Percentiles rank a stretch among this genome's conserved stretches.
Evolutionary conservation across 1,140 invertebrate species (phyloP).

Genomic region (Tigriopus japonicus): DNA sequence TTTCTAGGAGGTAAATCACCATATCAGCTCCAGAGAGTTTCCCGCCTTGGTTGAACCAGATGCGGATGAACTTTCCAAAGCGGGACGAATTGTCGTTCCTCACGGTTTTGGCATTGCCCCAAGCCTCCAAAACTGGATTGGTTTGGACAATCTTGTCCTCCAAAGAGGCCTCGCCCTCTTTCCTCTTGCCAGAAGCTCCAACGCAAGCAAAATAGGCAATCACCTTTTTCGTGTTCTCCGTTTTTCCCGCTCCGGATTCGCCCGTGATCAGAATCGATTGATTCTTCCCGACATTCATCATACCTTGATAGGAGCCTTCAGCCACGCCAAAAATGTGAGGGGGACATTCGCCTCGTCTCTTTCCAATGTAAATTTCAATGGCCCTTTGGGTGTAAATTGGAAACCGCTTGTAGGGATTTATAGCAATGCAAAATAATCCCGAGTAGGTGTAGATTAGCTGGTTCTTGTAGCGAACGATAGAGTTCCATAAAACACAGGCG

Average conservation of each 20-base stretch:
- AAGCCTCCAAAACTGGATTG: constrained; percentile 97
- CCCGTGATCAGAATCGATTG: constrained; percentile 22
- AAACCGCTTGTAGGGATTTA: constrained; percentile 77
- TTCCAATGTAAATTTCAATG: constrained; percentile 96
- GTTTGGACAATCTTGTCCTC: constrained; percentile 98
- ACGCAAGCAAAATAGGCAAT: constrained; percentile 95
- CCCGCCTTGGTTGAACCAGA: constrained; percentile 95
- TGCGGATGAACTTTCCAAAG: constrained; percentile 99
- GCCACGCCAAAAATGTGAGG: constrained; percentile 43
- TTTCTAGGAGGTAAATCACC: constrained; percentile 98
- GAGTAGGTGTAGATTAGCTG: constrained; percentile 99
- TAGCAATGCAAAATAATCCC: constrained; percentile 96
- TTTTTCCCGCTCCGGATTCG: constrained; percentile 49
- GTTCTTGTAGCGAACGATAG: constrained; percentile 89
- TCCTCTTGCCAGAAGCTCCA: constrained; percentile 61
- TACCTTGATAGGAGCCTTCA: constrained; percentile 70
- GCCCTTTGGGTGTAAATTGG: constrained; percentile 44
- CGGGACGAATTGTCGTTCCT: constrained; percentile 99
- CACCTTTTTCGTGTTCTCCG: constrained; percentile 99
- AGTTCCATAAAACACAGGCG: constrained; percentile 92
- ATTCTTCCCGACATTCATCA: constrained; percentile 37
- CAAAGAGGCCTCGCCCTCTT: constrained; percentile 39
- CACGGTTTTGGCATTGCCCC: constrained; percentile 98
- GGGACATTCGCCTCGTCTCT: constrained; percentile 72
- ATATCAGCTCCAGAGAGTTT: constrained; percentile 99